Base-by-base conservation (phyloP, 2,888 invertebrate genomes). In the Eubasilissa splendida region DNA sequence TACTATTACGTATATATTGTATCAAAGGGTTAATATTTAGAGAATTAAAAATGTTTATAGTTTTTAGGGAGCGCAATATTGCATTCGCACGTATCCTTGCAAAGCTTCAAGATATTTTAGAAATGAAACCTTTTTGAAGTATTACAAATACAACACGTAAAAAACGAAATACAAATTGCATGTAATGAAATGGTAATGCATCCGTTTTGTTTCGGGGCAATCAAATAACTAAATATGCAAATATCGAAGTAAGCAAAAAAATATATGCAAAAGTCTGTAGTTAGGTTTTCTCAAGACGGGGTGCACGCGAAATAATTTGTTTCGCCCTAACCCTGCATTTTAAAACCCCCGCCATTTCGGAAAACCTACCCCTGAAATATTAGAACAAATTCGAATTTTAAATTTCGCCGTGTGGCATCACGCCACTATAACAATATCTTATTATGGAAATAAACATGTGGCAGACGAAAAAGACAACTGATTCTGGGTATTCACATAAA, bases 141-240 rank as follows among this genome's bases (percentile, higher is more conserved):
- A 73, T 73, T 56, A 73, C 50, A 60, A 73, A 56, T 11, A n/a
- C 65, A 58, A 33, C 60, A 58, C 54, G 71, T 53, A 74, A 81
- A 60, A 81, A 81, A 75, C 12, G 71, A 73, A 79, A 31, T 73
- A 77, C 81, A 83, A 83, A 83, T 83, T 82, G 83, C 83, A 83
- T 81, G 83, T 82, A 83, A 81, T 83, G 77, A 83, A 81, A 83
- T 79, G 83, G 78, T 79, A 83, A 83, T 83, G 79, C 74, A 60
- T 76, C 78, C 78, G 73, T 81, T 83, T 82, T 79, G 80, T 84
- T 84, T 84, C 84, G 68, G 79, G 77, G 79, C 78, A 84, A 79
- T 81, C 82, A 83, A 81, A 82, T 80, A 80, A 71, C 76, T 73
- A 63, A 84, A 80, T 84, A 84, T 85, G 85, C 85, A 85, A 84